Conservation (phyloP, 2,888 invertebrate species). For the Colostygia pectinataria region DNA sequence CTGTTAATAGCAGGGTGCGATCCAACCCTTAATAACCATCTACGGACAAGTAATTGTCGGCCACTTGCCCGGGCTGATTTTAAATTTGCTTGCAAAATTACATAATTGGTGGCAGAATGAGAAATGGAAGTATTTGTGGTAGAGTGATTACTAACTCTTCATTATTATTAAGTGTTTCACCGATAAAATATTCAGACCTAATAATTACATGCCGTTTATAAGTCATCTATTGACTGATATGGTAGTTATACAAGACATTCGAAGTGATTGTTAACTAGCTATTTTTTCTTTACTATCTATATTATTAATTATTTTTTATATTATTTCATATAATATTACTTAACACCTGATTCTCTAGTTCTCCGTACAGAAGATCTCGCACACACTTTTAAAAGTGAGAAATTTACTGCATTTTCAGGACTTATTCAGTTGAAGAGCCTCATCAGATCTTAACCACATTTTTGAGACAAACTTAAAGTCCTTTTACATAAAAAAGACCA, state of each 20-base stretch:
- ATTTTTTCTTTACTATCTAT: no score
- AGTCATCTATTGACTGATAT: no score
- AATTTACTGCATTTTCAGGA: no score
- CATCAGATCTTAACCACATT: no score
- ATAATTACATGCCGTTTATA: neutral
- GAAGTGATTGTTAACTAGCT: neutral
- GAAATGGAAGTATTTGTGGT: conserved; percentile 35
- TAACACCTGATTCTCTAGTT: no score
- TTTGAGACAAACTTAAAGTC: no score
- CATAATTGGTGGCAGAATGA: conserved; percentile 47
- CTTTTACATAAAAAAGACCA: no score
- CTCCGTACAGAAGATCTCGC: no score
- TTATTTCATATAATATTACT: no score
- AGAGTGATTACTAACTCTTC: conserved; percentile 18
- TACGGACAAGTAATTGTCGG: conserved; percentile 31
- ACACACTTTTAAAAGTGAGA: no score
- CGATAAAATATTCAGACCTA: conserved; percentile 5
- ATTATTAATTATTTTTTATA: no score
- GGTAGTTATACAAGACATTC: neutral
- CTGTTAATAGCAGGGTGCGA: conserved; percentile 47
- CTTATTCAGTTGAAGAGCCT: no score
- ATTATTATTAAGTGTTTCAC: neutral
- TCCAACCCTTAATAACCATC: conserved; percentile 31
- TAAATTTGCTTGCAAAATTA: conserved; percentile 45
- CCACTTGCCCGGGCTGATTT: conserved; percentile 24